A percentile compares a stretch with the other conserved stretches of the same genome.
These are phyloP conservation scores for Pocillopora meandrina DNA, from an alignment of 92 coral and sea anemone genomes.

Conservation along the genomic window DNA sequence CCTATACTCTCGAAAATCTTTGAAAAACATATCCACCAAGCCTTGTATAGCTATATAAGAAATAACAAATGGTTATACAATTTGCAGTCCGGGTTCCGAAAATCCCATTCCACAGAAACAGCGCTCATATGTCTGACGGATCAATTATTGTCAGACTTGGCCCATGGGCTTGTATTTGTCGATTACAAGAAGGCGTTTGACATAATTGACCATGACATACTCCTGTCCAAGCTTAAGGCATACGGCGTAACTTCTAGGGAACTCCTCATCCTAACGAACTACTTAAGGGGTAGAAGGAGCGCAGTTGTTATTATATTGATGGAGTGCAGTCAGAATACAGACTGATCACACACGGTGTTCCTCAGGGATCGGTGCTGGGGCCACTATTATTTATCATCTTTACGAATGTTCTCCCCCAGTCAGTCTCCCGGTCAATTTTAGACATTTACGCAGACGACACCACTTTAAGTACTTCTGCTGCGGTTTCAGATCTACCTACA, in stretches of 20 bases:
- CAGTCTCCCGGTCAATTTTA: conserved; percentile 18
- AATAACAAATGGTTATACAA: conserved; percentile 19
- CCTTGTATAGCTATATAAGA: conserved; percentile 15
- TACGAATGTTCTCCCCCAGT: conserved; percentile 27
- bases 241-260: conserved; percentile 39
- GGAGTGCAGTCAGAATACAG: conserved; percentile 27
- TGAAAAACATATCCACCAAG: conserved; percentile 34
- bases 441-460: conserved; percentile 56
- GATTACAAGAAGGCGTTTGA: conserved; percentile 47
- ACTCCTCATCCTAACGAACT: conserved; percentile 17
- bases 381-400: conserved; percentile 34
- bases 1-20: conserved; percentile 20
- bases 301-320: conserved; percentile 10
- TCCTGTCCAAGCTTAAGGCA: conserved; percentile 33
- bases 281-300: conserved; percentile 23
- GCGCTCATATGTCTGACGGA: conserved; percentile 28
- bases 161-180: conserved; percentile 17
- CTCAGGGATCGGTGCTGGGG: conserved; percentile 23
- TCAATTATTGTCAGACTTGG: not conserved
- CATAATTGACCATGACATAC: conserved; percentile 44
- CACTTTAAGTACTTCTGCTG: conserved; percentile 38
- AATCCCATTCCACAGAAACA: conserved; percentile 26
- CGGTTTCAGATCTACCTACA: conserved; percentile 27
- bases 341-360: not conserved
- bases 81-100: conserved; percentile 37